Percentiles rank a stretch among this genome's conserved stretches.
Evolutionary conservation across 2,797 vertebrate genomes (phyloP).

Genomic region (Sebastolobus altivelis): DNA sequence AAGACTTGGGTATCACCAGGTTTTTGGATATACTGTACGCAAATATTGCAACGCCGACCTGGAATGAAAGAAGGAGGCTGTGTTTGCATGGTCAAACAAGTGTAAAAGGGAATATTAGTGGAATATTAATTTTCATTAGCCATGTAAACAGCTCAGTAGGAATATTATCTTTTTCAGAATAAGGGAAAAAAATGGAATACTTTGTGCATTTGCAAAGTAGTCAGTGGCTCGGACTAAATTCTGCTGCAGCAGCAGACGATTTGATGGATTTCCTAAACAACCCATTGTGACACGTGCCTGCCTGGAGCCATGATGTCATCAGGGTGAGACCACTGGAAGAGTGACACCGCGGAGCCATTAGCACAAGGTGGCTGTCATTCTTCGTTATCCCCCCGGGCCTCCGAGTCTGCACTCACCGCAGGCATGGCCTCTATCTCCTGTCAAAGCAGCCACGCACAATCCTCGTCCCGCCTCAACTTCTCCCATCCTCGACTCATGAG

Average conservation of each 20-base stretch:
- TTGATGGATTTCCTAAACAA: constrained; percentile 74
- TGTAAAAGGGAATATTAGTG: too few species aligned
- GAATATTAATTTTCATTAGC: too few species aligned
- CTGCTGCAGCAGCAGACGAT: constrained; percentile 58
- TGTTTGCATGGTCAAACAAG: too few species aligned
- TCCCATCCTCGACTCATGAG: constrained; percentile 43
- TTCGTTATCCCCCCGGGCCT: constrained; percentile 41
- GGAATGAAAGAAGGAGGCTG: too few species aligned
- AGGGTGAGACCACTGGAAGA: constrained; percentile 62
- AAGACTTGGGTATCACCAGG: too few species aligned
- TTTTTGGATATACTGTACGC: too few species aligned
- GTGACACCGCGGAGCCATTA: constrained; percentile 76
- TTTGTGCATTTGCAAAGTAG: too few species aligned
- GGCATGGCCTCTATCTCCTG: constrained; percentile 72
- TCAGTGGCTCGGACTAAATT: constrained; percentile 43
- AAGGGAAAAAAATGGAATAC: too few species aligned
- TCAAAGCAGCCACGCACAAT: constrained; percentile 68
- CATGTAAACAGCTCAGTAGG: too few species aligned
- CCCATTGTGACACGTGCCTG: constrained; percentile 60
- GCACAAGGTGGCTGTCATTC: constrained; percentile 66
- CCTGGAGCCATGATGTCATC: constrained; percentile 77
- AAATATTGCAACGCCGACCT: too few species aligned
- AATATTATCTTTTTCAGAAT: too few species aligned
- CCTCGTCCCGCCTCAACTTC: constrained; percentile 26
- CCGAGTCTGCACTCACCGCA: constrained; percentile 50